Conservation (phyloP, 1,140 invertebrate genomes). For the Neodiprion virginianus region DNA sequence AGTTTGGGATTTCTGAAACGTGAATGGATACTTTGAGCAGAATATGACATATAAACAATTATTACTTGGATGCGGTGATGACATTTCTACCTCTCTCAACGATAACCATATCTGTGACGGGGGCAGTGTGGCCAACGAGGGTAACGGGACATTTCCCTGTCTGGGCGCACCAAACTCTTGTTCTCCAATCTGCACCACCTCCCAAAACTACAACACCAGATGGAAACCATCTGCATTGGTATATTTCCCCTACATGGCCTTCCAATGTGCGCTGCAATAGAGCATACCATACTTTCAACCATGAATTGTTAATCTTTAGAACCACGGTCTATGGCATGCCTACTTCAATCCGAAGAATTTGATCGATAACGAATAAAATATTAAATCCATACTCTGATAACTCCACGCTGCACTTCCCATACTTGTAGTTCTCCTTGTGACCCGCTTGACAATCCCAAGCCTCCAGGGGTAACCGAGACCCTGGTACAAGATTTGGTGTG, state of each 20-base stretch:
- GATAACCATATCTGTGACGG: slow-evolving; percentile 70
- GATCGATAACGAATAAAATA: not conserved
- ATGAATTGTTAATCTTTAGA: slow-evolving; percentile 25
- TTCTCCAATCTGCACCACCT: slow-evolving; percentile 73
- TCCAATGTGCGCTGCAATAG: slow-evolving; percentile 62
- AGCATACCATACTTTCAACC: slow-evolving; percentile 6
- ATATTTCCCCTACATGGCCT: slow-evolving; percentile 75
- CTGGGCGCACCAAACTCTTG: slow-evolving; percentile 76
- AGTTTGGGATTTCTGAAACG: not conserved
- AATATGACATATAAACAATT: slow-evolving; percentile 16
- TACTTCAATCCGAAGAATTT: slow-evolving; percentile 9
- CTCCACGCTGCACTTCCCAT: slow-evolving; percentile 70
- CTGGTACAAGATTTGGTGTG: slow-evolving; percentile 60
- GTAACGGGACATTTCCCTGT: slow-evolving; percentile 72
- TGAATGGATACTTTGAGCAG: not conserved
- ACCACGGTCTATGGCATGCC: slow-evolving; percentile 8
- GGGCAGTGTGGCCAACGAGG: slow-evolving; percentile 71
- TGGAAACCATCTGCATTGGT: slow-evolving; percentile 75
- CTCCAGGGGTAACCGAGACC: slow-evolving; percentile 65
- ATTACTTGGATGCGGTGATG: slow-evolving; percentile 71
- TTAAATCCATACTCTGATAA: slow-evolving; percentile 54
- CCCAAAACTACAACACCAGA: slow-evolving; percentile 74
- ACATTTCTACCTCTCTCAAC: slow-evolving; percentile 78
- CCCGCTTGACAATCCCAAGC: slow-evolving; percentile 69
- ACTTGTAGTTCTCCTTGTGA: slow-evolving; percentile 66